These are phyloP conservation scores for Garra rufa DNA, from an alignment of 2,113 vertebrate genomes.

Conservation along the genomic window DNA sequence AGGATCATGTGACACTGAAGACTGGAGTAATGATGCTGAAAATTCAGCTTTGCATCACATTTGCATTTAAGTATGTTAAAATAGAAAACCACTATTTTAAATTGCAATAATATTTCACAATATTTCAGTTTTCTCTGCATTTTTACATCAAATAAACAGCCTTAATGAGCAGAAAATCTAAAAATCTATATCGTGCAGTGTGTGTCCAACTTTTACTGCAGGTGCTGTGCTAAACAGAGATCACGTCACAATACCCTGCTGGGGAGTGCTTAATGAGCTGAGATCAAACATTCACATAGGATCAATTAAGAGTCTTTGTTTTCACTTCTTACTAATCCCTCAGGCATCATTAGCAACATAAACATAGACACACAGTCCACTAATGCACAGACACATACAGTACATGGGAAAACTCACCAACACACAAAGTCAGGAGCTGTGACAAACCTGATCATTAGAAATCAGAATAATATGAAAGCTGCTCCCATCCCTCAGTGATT, in stretches of 20 bases:
- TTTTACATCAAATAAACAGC: no score
- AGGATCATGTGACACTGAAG: no score
- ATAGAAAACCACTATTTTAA: no score
- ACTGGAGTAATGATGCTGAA: no score
- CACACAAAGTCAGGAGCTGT: conserved; percentile 35
- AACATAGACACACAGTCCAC: not conserved
- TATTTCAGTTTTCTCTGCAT: no score
- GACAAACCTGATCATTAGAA: conserved; percentile 31
- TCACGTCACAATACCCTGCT: not conserved
- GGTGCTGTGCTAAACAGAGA: not conserved
- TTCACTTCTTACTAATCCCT: not conserved
- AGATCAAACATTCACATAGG: not conserved
- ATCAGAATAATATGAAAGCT: conserved; percentile 35
- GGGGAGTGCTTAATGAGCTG: not conserved
- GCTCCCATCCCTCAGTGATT: not conserved
- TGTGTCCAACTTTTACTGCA: no score
- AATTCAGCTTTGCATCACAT: no score
- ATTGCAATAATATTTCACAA: no score
- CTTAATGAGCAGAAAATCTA: no score
- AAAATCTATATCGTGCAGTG: no score
- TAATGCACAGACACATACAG: not conserved
- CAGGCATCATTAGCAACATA: no score
- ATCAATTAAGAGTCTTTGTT: not conserved
- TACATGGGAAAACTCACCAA: not conserved
- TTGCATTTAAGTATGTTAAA: no score